A percentile compares a stretch with the other conserved stretches of the same genome.
These are phyloP conservation scores for Syndactyla subalaris DNA, from an alignment of 2,797 vertebrate genomes.

Conservation along the genomic window DNA sequence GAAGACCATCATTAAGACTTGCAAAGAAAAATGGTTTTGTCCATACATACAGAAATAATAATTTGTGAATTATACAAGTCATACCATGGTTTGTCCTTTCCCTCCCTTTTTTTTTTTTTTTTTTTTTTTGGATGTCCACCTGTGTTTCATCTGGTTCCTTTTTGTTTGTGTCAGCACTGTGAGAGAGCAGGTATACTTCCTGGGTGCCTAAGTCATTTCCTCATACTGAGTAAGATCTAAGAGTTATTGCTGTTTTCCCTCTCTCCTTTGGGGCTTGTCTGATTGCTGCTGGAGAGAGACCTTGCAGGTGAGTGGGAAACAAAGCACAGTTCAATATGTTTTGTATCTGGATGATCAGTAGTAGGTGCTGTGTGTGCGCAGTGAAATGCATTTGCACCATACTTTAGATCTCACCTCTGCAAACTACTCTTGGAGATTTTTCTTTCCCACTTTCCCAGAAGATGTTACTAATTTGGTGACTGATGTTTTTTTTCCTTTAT, in stretches of 20 bases:
- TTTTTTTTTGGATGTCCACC: not conserved
- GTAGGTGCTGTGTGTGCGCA: not conserved
- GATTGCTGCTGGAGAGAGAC: not conserved
- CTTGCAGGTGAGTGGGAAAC: not conserved
- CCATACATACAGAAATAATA: not conserved
- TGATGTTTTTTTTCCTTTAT: not conserved
- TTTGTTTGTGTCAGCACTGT: not conserved
- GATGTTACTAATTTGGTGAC: not conserved
- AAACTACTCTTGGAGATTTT: not conserved
- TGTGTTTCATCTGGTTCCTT: not conserved
- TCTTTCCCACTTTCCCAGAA: not conserved
- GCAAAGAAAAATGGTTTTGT: not conserved
- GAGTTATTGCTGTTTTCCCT: not conserved
- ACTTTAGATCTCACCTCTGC: not conserved
- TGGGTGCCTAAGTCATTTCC: not conserved
- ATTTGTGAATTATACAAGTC: not conserved
- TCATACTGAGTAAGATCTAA: not conserved
- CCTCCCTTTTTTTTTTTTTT: not conserved
- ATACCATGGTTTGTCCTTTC: fast-evolving
- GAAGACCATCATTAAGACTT: not conserved
- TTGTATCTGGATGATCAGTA: not conserved
- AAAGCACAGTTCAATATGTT: not conserved
- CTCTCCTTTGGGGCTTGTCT: not conserved
- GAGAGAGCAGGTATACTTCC: not conserved
- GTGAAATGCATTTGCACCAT: not conserved